phyloP scores from a whole-genome alignment of 2,888 invertebrate species.

The Ceraclea dissimilis region DNA sequence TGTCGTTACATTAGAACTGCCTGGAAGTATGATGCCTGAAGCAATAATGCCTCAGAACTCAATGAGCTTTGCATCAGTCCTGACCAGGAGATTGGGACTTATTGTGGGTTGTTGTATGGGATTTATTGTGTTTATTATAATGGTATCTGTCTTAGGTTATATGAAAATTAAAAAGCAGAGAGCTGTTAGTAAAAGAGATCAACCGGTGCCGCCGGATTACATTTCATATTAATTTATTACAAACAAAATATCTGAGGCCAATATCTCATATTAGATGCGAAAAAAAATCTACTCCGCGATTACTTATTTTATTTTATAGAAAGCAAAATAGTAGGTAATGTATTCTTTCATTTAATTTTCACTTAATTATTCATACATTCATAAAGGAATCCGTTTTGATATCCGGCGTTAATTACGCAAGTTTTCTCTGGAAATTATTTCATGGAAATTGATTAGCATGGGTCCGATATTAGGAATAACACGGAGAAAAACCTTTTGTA shows the following conservation, averaged over 20 bases:
- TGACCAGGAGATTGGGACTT: slow-evolving; percentile 73
- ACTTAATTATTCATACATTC: too few species aligned
- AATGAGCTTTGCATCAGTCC: slow-evolving; percentile 64
- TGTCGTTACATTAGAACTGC: slow-evolving; percentile 65
- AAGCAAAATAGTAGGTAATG: not conserved
- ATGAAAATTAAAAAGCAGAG: slow-evolving; percentile 79
- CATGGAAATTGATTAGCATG: too few species aligned
- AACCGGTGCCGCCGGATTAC: slow-evolving; percentile 64
- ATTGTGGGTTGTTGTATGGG: slow-evolving; percentile 84
- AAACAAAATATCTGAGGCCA: too few species aligned
- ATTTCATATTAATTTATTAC: slow-evolving; percentile 66
- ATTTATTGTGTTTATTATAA: slow-evolving; percentile 74
- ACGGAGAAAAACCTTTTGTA: too few species aligned
- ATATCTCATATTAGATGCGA: not conserved
- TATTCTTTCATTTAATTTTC: too few species aligned
- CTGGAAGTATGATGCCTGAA: slow-evolving; percentile 52
- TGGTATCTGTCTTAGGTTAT: slow-evolving; percentile 78
- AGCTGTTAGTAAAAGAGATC: slow-evolving; percentile 63
- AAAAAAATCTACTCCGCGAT: not conserved
- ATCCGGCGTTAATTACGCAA: too few species aligned
- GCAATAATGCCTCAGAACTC: slow-evolving; percentile 57
- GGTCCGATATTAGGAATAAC: too few species aligned
- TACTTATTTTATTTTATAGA: not conserved
- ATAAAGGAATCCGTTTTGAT: too few species aligned
- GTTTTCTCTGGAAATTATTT: too few species aligned